Conservation (phyloP, 37 sponge, comb jelly and placozoan species). For the Eunapius fragilis region DNA sequence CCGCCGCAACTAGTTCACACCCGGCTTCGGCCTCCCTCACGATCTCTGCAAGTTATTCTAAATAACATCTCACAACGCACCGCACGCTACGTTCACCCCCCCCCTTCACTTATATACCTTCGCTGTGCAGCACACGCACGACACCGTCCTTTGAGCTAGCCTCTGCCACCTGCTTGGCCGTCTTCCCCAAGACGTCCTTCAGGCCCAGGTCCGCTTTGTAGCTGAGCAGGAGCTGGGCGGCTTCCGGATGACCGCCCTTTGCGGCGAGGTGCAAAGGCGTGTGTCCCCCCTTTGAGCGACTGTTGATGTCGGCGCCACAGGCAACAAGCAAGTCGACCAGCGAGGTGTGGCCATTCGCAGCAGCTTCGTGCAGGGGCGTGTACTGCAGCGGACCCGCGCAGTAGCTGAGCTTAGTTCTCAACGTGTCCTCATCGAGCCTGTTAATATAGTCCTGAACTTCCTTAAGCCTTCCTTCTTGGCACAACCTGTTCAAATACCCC, state of each 20-base stretch:
- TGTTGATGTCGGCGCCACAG: slow-evolving; percentile 56
- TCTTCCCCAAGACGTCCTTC: slow-evolving; percentile 71
- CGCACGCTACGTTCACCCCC: too few relatives aligned
- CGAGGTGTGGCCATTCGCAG: slow-evolving; percentile 47
- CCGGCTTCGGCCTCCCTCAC: slow-evolving; percentile 54
- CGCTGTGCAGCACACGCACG: slow-evolving; percentile 40
- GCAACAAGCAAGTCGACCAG: slow-evolving; percentile 55
- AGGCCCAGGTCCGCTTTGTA: slow-evolving; percentile 59
- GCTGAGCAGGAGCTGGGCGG: slow-evolving; percentile 54
- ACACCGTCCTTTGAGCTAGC: slow-evolving; percentile 58
- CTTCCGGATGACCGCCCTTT: slow-evolving; percentile 58
- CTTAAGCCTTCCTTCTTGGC: slow-evolving; percentile 57
- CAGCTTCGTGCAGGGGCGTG: slow-evolving; percentile 86
- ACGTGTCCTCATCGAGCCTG: slow-evolving; percentile 1
- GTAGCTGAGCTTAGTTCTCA: slow-evolving; percentile 32
- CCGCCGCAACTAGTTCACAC: too few relatives aligned
- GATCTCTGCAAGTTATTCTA: slow-evolving; percentile 33
- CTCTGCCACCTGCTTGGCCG: slow-evolving; percentile 73
- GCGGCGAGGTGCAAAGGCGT: slow-evolving; percentile 88
- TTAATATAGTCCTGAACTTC: slow-evolving; percentile 58
- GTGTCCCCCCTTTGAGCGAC: slow-evolving; percentile 74
- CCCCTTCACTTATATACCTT: slow-evolving; percentile 41
- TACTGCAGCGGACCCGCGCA: slow-evolving; percentile 79
- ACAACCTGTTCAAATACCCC: slow-evolving; percentile 54
- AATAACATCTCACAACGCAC: too few relatives aligned